A percentile compares a stretch with the other conserved stretches of the same genome.
Evolutionary conservation across 2,113 vertebrate species (phyloP).

Genomic region (Aptenodytes forsteri): DNA sequence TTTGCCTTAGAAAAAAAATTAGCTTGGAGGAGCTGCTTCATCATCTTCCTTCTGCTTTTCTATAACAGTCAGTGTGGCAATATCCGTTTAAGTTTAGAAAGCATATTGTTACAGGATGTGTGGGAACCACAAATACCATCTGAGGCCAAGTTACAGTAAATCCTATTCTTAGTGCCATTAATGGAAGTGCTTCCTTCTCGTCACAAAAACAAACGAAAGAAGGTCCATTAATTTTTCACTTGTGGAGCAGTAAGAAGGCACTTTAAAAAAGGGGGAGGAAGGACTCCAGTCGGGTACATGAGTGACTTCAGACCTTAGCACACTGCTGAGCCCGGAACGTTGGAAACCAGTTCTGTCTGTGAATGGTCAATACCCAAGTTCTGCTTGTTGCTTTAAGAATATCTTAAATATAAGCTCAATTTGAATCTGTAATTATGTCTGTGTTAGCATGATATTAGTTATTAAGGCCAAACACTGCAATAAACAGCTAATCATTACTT

Average conservation of each 20-base stretch:
- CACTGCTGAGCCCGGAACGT: background rate
- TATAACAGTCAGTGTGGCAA: constrained; percentile 26
- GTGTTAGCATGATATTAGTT: constrained; percentile 14
- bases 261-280: background rate
- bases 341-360: background rate
- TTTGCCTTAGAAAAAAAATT: background rate
- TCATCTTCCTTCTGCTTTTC: constrained; percentile 50
- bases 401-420: constrained; percentile 16
- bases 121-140: constrained; percentile 49
- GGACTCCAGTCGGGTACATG: background rate
- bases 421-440: constrained; percentile 39
- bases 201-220: background rate
- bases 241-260: background rate
- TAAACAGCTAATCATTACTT: constrained; percentile 18
- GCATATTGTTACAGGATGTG: constrained; percentile 44
- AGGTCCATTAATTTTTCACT: constrained; percentile 56
- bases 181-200: constrained; percentile 42
- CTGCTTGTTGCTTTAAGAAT: background rate
- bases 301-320: background rate
- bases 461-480: background rate
- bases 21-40: background rate
- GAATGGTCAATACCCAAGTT: background rate
- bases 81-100: constrained; percentile 43
- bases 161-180: constrained; percentile 57
- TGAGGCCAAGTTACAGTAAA: constrained; percentile 59